Conservation (phyloP, 2,113 vertebrate species). For the Laticauda colubrina region DNA sequence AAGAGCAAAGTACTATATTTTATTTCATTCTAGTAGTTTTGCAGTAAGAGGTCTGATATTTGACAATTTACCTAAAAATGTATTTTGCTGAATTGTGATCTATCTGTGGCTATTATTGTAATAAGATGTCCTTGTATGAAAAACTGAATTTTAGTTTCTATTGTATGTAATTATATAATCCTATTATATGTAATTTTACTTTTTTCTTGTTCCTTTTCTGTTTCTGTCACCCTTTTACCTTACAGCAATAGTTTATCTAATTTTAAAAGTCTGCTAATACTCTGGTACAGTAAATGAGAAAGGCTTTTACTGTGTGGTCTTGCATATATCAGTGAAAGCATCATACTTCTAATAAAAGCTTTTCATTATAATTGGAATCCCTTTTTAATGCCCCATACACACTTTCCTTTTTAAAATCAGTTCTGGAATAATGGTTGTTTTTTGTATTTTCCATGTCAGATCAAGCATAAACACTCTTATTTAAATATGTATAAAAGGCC, state of each 20-base stretch:
- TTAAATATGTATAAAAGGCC: not conserved
- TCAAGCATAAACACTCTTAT: not conserved
- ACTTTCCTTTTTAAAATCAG: not conserved
- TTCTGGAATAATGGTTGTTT: not conserved
- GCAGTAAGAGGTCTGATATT: not conserved
- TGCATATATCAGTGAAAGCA: conserved; percentile 38
- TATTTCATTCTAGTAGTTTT: not conserved
- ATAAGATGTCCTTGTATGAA: not conserved
- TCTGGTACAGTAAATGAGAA: conserved; percentile 44
- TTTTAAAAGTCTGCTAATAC: conserved; percentile 59
- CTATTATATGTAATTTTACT: not conserved
- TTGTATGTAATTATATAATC: conserved; percentile 36
- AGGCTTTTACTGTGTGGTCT: conserved; percentile 54
- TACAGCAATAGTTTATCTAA: conserved; percentile 54
- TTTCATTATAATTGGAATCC: conserved; percentile 49
- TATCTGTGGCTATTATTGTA: not conserved
- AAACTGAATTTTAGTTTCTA: conserved; percentile 27
- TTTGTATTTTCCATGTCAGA: not conserved
- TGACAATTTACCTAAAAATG: not conserved
- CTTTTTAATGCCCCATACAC: conserved; percentile 41
- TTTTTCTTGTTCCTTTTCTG: conserved; percentile 39
- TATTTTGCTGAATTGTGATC: not conserved
- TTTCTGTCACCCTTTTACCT: not conserved
- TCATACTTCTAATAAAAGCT: conserved; percentile 57
- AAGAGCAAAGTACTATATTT: not conserved